A percentile compares a stretch with the other conserved stretches of the same genome.
Conservation (phyloP, 1,140 invertebrate genomes). For the Drosophila arawakana region DNA sequence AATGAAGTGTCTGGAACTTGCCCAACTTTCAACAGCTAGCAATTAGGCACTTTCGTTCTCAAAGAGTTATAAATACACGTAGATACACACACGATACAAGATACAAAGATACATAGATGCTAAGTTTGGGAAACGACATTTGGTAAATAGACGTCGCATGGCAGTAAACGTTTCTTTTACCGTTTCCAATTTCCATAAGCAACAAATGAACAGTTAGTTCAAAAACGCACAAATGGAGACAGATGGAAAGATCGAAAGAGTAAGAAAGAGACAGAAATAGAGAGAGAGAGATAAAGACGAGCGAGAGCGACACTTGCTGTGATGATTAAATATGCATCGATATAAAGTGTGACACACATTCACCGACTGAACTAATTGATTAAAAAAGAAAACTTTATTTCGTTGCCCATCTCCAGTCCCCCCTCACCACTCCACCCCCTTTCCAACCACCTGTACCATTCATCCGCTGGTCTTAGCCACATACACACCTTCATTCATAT, state of each 20-base stretch:
- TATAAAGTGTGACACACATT: constrained; percentile 65
- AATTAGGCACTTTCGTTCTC: constrained; percentile 76
- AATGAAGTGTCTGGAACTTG: constrained; percentile 21
- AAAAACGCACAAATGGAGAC: constrained; percentile 54
- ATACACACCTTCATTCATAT: constrained; percentile 61
- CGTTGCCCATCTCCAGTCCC: background rate
- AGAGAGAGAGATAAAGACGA: background rate
- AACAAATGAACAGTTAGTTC: constrained; percentile 68
- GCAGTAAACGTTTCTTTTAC: constrained; percentile 61
- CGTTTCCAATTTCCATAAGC: constrained; percentile 77
- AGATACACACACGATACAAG: constrained; percentile 20
- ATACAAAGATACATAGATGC: constrained; percentile 1
- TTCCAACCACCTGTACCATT: background rate
- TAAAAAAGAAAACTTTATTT: constrained; percentile 61
- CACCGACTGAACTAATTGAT: constrained; percentile 70
- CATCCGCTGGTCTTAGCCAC: no score
- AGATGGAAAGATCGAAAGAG: constrained; percentile 1
- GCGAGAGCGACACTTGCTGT: constrained; percentile 60
- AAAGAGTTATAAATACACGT: constrained; percentile 34
- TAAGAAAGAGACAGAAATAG: background rate
- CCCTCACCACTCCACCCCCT: background rate
- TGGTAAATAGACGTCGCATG: constrained; percentile 28
- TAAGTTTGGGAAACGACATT: constrained; percentile 23
- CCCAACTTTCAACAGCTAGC: constrained; percentile 43
- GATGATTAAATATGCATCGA: constrained; percentile 65